phyloP scores from a whole-genome alignment of 2,888 invertebrate genomes.

The Pristionchus japonicus region DNA sequence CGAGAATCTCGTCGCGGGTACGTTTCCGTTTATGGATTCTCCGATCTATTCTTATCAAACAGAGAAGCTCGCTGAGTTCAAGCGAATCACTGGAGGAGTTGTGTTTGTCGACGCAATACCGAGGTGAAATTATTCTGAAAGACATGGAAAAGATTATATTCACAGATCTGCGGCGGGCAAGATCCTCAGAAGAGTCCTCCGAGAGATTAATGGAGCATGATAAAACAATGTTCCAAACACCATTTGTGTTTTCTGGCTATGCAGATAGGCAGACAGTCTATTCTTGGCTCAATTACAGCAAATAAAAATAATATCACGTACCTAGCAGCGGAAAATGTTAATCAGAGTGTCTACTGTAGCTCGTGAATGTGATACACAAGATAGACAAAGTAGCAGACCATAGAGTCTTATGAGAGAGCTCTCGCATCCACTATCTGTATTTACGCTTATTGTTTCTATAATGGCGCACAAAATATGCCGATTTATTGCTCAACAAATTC shows the following conservation, averaged over 20 bases:
- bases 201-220: neutral
- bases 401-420: too few species aligned
- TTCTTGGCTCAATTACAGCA: neutral
- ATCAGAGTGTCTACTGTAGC: neutral
- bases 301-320: too few species aligned
- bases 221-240: neutral
- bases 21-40: neutral
- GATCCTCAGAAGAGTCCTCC: neutral
- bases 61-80: slow-evolving; percentile 29
- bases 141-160: too few species aligned
- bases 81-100: slow-evolving; percentile 13
- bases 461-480: too few species aligned
- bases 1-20: neutral
- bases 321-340: neutral
- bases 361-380: too few species aligned
- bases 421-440: too few species aligned
- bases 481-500: neutral
- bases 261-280: neutral
- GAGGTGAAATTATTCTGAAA: neutral
- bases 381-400: too few species aligned
- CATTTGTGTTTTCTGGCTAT: neutral
- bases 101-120: neutral
- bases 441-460: too few species aligned
- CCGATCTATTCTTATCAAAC: too few species aligned
- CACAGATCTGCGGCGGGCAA: neutral